Evolutionary conservation across 2,797 vertebrate genomes (phyloP), one percentile per base, ranked within the genome.

Genomic region (Peromyscus attwateri): DNA sequence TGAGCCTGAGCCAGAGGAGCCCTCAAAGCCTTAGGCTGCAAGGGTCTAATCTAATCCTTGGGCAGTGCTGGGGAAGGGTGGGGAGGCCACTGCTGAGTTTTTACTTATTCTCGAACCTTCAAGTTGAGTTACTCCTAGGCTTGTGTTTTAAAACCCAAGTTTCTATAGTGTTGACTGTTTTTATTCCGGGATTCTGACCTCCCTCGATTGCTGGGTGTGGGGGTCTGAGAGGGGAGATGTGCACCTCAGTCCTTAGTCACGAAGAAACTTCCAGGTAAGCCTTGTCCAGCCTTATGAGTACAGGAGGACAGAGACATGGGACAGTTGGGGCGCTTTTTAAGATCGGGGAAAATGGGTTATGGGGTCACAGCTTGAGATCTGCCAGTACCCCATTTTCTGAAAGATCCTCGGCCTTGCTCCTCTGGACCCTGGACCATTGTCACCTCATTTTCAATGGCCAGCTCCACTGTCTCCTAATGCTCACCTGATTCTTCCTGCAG

Each of bases 81-180:
- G 68, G 68, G 11, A 89, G 19, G 14, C 29, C 64, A 75, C 34
- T 46, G 60, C 80, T 88, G 79, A 64, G 57, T 52, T 76, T 92
- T 92, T 40, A 89, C 23, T 29, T 27, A 5, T 19, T 85, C 81
- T 90, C 49, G 62, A 83, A 80, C 37, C 75, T 70, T 40, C 13
- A 23, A 89, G 29, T 27, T 43, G 37, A 87, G 23, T 17, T 90
- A 85, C 57, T 34, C n/a, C 27, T n/a, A 66, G 73, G 49, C 37
- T 89, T 55, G 10, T 66, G 46, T 80, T 91, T 91, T 93, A 88
- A 96, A 75, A 79, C 68, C 3, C 66, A 68, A 29, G 23, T 40
- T 88, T 89, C 57, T 89, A 76, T 0, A 0, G 5, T 62, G 37
- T 66, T 64, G 66, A 87, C 79, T 37, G 62, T 71, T 82, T 76